Conservation (phyloP, 2,888 invertebrate genomes). For the Ryuthela nishihirai region DNA sequence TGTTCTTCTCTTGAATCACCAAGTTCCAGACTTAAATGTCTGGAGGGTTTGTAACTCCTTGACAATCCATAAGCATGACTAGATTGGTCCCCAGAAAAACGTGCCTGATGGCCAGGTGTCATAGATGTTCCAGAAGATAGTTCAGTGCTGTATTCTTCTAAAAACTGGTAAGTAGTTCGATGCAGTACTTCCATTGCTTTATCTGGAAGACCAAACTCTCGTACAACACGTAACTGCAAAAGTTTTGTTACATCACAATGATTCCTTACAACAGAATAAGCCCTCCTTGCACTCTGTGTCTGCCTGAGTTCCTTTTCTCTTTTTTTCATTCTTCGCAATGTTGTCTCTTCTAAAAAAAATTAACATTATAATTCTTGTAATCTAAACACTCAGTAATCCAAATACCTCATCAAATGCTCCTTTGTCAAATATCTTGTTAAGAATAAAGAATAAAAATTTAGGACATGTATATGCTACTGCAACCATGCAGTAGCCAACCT, state of each 20-base stretch:
- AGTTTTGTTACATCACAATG: slow-evolving; percentile 70
- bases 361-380: too few relatives aligned
- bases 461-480: too few relatives aligned
- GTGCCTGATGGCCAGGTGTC: slow-evolving; percentile 18
- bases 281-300: slow-evolving; percentile 68
- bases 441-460: too few relatives aligned
- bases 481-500: too few relatives aligned
- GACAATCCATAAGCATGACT: slow-evolving; percentile 29
- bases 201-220: slow-evolving; percentile 92
- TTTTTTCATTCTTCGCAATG: slow-evolving; percentile 63
- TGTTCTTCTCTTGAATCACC: slow-evolving; percentile 26
- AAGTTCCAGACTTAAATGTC: slow-evolving; percentile 27
- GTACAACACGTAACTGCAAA: slow-evolving; percentile 81
- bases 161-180: slow-evolving; percentile 31
- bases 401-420: background rate
- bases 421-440: too few relatives aligned
- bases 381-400: slow-evolving; percentile 13
- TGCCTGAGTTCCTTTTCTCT: slow-evolving; percentile 77
- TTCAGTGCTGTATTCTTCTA: slow-evolving; percentile 25
- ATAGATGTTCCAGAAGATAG: background rate
- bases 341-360: slow-evolving; percentile 17
- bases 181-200: slow-evolving; percentile 69
- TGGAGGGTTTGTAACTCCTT: slow-evolving; percentile 28
- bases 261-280: slow-evolving; percentile 58
- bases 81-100: slow-evolving; percentile 32